phyloP scores from a whole-genome alignment of 2,113 vertebrate species.

The Malurus melanocephalus region DNA sequence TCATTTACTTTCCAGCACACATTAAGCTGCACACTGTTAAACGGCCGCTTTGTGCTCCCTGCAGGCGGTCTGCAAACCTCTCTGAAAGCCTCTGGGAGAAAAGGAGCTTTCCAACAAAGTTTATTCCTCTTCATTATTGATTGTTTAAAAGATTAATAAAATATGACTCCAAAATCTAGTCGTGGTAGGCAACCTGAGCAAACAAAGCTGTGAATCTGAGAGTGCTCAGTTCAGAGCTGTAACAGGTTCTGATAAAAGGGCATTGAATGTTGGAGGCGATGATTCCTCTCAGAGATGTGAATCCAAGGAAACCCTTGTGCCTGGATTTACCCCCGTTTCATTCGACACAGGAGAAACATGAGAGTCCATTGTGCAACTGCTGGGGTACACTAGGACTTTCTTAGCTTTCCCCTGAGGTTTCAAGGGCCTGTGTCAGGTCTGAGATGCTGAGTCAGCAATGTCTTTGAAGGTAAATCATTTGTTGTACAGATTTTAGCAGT shows the following conservation, averaged over 20 bases:
- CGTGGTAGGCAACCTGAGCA: background rate
- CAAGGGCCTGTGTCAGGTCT: background rate
- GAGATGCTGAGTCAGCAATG: background rate
- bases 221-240: background rate
- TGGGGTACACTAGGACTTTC: background rate
- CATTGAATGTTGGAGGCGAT: background rate
- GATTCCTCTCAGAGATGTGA: background rate
- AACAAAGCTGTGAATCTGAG: background rate
- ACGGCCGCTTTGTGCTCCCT: background rate
- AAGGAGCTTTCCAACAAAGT: background rate
- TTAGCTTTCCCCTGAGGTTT: background rate
- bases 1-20: background rate
- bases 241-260: background rate
- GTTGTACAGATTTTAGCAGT: background rate
- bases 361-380: background rate
- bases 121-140: constrained; percentile 19
- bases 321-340: background rate
- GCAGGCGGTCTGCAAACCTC: background rate
- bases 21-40: background rate
- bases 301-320: background rate
- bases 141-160: constrained; percentile 27
- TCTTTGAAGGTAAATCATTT: background rate
- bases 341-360: background rate
- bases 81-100: background rate
- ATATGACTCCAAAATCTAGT: constrained; percentile 5